phyloP scores from a whole-genome alignment of 2,797 vertebrate genomes.

The Phataginus tetradactyla region DNA sequence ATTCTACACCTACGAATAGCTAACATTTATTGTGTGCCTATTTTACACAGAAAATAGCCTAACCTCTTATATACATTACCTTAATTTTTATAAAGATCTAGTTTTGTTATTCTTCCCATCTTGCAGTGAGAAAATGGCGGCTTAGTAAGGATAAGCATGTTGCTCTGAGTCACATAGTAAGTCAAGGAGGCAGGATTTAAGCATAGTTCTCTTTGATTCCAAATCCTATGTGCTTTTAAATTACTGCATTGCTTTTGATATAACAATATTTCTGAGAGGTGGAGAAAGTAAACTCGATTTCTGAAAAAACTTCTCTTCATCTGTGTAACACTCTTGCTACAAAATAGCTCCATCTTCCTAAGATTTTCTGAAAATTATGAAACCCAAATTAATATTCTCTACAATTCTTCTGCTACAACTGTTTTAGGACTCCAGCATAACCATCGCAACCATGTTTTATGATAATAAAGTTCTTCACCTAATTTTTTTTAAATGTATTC shows the following conservation, averaged over 20 bases:
- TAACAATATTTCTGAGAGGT: not conserved
- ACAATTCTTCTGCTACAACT: not conserved
- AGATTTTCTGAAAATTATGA: not conserved
- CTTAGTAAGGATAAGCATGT: not conserved
- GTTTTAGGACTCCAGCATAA: not conserved
- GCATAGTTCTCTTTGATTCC: not conserved
- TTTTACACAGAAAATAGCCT: not conserved
- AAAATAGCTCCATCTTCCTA: not conserved
- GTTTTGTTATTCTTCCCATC: not conserved
- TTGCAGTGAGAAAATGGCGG: not conserved
- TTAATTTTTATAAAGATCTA: not conserved
- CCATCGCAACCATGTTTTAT: not conserved
- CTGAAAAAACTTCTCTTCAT: not conserved
- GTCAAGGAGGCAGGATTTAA: not conserved
- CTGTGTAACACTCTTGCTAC: not conserved
- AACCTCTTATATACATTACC: not conserved
- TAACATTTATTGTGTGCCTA: not conserved
- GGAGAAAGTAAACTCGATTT: not conserved
- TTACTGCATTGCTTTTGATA: not conserved
- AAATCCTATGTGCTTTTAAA: not conserved
- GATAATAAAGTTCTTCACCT: slow-evolving; percentile 31
- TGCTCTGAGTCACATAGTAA: not conserved
- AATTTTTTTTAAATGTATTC: not conserved
- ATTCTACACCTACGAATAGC: not conserved
- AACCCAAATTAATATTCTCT: not conserved